A percentile compares a stretch with the other conserved stretches of the same genome.
Conservation (phyloP, 2,888 invertebrate genomes). For the Ryuthela nishihirai region DNA sequence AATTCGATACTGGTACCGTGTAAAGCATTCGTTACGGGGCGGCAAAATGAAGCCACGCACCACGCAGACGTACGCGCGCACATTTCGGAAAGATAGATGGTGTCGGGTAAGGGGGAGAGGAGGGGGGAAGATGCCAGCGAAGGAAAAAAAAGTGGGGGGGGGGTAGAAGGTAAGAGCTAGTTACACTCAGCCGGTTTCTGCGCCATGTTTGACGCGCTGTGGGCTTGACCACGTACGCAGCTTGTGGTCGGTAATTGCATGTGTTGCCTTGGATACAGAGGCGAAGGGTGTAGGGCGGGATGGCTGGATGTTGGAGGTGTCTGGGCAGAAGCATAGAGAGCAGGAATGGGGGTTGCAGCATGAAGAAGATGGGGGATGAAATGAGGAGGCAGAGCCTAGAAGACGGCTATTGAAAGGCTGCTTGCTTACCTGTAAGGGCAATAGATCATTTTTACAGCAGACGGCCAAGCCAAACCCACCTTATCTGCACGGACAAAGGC, state of each 20-base stretch:
- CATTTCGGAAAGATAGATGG: too few relatives aligned
- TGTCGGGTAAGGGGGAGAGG: background rate
- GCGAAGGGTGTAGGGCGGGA: too few relatives aligned
- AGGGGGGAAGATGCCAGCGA: conserved; percentile 1
- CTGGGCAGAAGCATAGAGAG: too few relatives aligned
- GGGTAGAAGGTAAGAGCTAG: conserved; percentile 1
- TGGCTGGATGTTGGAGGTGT: too few relatives aligned
- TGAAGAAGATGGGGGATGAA: conserved; percentile 6
- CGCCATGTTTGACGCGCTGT: conserved; percentile 17
- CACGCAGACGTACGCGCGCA: too few relatives aligned
- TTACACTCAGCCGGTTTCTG: conserved; percentile 22
- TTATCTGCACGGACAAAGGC: conserved; percentile 35
- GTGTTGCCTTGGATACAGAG: conserved; percentile 3
- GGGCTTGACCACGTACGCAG: conserved; percentile 24
- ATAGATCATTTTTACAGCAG: conserved; percentile 30
- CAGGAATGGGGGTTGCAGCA: too few relatives aligned
- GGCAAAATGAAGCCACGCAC: too few relatives aligned
- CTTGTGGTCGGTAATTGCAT: conserved; percentile 34
- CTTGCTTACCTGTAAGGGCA: conserved; percentile 3
- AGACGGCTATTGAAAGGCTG: conserved; percentile 19
- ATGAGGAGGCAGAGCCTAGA: too few relatives aligned
- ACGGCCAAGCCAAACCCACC: conserved; percentile 33
- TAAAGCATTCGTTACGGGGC: too few relatives aligned
- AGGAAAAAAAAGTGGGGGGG: conserved; percentile 6
- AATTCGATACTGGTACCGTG: too few relatives aligned